These are phyloP conservation scores for Leptobrachium leishanense DNA, from an alignment of 2,113 vertebrate genomes.

Conservation along the genomic window DNA sequence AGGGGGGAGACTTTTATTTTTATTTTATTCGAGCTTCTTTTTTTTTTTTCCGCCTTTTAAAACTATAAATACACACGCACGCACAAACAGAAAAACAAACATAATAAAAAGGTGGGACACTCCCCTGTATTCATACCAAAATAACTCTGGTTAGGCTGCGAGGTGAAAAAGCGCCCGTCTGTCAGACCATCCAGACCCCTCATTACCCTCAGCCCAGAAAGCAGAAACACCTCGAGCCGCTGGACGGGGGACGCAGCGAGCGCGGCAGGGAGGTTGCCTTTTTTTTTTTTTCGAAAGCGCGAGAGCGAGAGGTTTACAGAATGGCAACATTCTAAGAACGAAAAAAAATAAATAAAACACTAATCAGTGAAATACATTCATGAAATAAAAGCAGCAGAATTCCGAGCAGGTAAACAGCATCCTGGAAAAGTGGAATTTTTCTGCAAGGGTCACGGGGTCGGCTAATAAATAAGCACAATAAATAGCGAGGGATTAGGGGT, in stretches of 20 bases:
- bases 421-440: constrained; percentile 10
- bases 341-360: constrained; percentile 38
- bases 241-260: constrained; percentile 28
- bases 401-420: not conserved
- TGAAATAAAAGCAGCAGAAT: not conserved
- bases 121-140: constrained; percentile 63
- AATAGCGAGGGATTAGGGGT: constrained; percentile 23
- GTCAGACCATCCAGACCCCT: constrained; percentile 66
- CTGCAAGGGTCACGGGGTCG: constrained; percentile 17
- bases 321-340: constrained; percentile 55
- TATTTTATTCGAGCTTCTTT: too few relatives aligned
- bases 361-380: not conserved
- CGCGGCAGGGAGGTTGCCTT: constrained; percentile 58
- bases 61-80: constrained; percentile 60
- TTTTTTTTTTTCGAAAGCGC: too few relatives aligned
- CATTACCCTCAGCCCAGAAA: constrained; percentile 60
- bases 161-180: constrained; percentile 65
- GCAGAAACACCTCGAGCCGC: constrained; percentile 28
- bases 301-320: constrained; percentile 1
- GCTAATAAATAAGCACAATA: constrained; percentile 30
- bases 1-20: constrained; percentile 37
- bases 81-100: constrained; percentile 65
- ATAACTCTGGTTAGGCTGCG: constrained; percentile 59
- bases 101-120: constrained; percentile 69
- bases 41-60: constrained; percentile 48